phyloP scores from a whole-genome alignment of 2,888 invertebrate species.

The Dryomyza anilis region DNA sequence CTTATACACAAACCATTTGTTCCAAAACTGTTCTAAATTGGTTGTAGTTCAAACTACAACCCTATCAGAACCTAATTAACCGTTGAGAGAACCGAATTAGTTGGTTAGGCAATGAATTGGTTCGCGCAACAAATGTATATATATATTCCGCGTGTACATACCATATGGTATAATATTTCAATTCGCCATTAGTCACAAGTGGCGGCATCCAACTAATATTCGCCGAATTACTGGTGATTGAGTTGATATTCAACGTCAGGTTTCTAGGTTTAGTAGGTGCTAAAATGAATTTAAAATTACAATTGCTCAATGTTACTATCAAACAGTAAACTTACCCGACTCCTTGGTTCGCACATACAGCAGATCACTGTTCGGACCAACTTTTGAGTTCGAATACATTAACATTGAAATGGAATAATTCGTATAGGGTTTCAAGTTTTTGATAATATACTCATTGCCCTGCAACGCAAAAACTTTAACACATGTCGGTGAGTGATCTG shows the following conservation, averaged over 20 bases:
- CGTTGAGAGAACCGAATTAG: too few species aligned
- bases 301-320: not conserved
- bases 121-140: too few species aligned
- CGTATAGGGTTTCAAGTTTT: constrained; percentile 72
- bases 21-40: too few species aligned
- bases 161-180: constrained; percentile 71
- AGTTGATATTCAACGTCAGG: constrained; percentile 46
- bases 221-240: constrained; percentile 67
- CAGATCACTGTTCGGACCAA: constrained; percentile 65
- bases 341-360: constrained; percentile 71
- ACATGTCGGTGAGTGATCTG: too few species aligned
- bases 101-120: too few species aligned
- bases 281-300: constrained; percentile 35
- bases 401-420: constrained; percentile 73
- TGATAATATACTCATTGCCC: constrained; percentile 63
- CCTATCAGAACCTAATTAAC: too few species aligned
- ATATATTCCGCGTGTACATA: too few species aligned
- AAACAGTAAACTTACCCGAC: constrained; percentile 62
- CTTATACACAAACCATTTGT: too few species aligned
- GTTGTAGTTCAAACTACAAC: too few species aligned
- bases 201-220: constrained; percentile 71
- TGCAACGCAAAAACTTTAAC: too few species aligned
- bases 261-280: constrained; percentile 65
- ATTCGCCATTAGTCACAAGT: constrained; percentile 70
- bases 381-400: constrained; percentile 65